These are phyloP conservation scores for Nebria salina DNA, from an alignment of 2,888 invertebrate genomes.

Conservation along the genomic window DNA sequence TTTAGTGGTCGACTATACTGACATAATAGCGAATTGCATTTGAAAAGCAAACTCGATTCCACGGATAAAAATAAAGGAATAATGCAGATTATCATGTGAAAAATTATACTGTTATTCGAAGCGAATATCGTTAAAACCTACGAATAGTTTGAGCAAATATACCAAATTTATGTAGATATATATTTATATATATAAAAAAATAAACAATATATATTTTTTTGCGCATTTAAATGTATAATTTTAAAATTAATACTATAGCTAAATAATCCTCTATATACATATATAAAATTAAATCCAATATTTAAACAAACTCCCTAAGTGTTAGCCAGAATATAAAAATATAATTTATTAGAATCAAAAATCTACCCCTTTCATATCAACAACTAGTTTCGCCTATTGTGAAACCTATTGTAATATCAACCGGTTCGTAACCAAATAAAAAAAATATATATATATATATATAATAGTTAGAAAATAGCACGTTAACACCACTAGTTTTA, in stretches of 20 bases:
- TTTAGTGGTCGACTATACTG: not conserved
- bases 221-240: no score
- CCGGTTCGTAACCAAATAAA: not conserved
- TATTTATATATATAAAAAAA: no score
- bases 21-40: conserved; percentile 61
- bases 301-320: not conserved
- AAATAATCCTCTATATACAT: no score
- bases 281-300: not conserved
- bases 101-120: conserved; percentile 40
- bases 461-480: not conserved
- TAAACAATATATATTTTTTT: no score
- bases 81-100: conserved; percentile 45
- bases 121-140: not conserved
- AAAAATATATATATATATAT: no score
- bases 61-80: conserved; percentile 37
- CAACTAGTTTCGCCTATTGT: not conserved
- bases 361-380: not conserved
- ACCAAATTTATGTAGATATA: no score
- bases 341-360: not conserved
- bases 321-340: not conserved
- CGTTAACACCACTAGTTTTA: not conserved
- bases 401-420: not conserved
- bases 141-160: no score
- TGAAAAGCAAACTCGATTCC: conserved; percentile 53
- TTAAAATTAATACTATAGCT: no score